These are phyloP conservation scores for Carterocephalus palaemon DNA, from an alignment of 2,888 invertebrate species.

Conservation along the genomic window DNA sequence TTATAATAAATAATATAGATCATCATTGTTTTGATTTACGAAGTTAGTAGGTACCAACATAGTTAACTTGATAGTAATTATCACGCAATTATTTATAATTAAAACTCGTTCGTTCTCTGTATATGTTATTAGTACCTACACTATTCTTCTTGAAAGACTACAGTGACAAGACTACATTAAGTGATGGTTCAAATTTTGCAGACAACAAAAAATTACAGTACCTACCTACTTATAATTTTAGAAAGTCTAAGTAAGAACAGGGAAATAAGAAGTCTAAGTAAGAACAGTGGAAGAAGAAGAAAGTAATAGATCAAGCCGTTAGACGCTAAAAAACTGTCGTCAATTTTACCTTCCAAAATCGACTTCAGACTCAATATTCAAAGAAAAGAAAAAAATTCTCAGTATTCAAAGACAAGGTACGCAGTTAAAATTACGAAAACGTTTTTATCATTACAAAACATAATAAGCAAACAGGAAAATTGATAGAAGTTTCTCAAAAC, in stretches of 20 bases:
- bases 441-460: background rate
- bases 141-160: background rate
- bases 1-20: constrained; percentile 7
- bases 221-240: too few species aligned
- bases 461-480: background rate
- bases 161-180: too few species aligned
- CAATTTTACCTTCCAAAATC: background rate
- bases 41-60: too few species aligned
- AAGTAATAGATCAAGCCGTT: too few species aligned
- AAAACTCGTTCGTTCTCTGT: constrained; percentile 4
- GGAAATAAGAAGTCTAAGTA: too few species aligned
- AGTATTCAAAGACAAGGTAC: background rate
- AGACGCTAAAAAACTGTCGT: constrained; percentile 3
- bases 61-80: constrained; percentile 12
- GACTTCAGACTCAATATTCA: background rate
- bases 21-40: constrained; percentile 12
- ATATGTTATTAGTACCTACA: constrained; percentile 6
- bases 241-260: too few species aligned
- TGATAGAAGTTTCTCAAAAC: constrained; percentile 3
- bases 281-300: too few species aligned
- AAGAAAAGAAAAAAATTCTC: background rate
- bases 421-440: background rate
- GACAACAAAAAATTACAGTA: too few species aligned
- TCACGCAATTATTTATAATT: constrained; percentile 16
- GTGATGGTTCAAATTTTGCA: too few species aligned